Percentiles rank a stretch among this genome's conserved stretches.
phyloP scores from a whole-genome alignment of 37 sponge, comb jelly and placozoan genomes.

The Theonella swinhoei region DNA sequence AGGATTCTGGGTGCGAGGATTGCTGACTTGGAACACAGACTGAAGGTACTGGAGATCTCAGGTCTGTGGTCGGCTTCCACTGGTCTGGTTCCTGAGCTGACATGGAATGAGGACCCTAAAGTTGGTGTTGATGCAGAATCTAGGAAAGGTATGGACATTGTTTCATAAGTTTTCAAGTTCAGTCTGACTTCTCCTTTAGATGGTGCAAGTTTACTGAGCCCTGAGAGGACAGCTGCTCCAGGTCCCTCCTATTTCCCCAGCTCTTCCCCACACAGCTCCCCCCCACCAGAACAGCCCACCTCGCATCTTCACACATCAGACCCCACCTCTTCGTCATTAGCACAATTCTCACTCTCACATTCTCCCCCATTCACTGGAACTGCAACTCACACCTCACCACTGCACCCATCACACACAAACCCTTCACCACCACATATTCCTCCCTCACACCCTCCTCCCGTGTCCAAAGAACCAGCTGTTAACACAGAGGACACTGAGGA shows the following conservation, averaged over 20 bases:
- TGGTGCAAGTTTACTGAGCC: no score
- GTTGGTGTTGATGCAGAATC: neutral
- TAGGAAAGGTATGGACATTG: no score
- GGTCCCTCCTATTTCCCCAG: neutral
- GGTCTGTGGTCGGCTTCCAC: conserved; percentile 23
- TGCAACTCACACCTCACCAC: neutral
- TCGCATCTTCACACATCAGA: no score
- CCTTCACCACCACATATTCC: no score
- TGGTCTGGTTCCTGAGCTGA: neutral
- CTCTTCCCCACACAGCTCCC: neutral
- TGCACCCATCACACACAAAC: no score
- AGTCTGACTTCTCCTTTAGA: no score
- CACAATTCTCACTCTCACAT: neutral
- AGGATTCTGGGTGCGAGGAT: conserved; percentile 49
- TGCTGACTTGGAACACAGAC: conserved; percentile 56
- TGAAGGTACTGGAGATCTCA: conserved; percentile 56
- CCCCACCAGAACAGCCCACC: no score
- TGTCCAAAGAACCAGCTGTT: no score
- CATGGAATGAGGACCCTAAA: neutral
- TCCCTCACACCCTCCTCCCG: neutral
- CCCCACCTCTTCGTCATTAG: no score
- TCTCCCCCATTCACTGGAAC: neutral
- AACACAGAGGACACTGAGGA: no score
- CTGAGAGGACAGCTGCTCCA: neutral
- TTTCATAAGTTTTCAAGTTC: no score